Conservation (phyloP, 2,888 invertebrate genomes). For the Hanleya hanleyi region DNA sequence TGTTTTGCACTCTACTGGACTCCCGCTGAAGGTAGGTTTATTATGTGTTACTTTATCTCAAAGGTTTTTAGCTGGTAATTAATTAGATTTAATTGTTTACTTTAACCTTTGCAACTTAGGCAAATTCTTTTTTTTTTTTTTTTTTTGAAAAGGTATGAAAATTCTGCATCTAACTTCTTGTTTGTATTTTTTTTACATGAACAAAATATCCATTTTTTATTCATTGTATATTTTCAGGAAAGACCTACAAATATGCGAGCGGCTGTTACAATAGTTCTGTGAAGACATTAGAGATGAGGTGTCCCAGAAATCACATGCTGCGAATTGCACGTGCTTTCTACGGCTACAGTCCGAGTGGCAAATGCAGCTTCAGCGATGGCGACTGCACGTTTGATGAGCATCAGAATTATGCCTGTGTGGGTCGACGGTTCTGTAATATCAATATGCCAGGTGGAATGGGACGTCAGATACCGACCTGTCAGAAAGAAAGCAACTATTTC, state of each 20-base stretch:
- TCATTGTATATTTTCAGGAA: neutral
- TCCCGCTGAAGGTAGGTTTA: too few species aligned
- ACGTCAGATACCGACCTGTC: conserved; percentile 42
- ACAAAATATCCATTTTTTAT: neutral
- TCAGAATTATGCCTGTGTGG: conserved; percentile 61
- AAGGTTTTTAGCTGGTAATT: too few species aligned
- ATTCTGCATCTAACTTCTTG: neutral
- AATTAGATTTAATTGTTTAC: too few species aligned
- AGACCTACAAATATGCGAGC: conserved; percentile 29
- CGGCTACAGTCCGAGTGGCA: conserved; percentile 51
- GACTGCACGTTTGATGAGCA: conserved; percentile 60
- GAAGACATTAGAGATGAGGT: conserved; percentile 55
- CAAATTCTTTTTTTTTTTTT: too few species aligned
- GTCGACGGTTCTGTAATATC: conserved; percentile 55
- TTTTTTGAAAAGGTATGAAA: neutral
- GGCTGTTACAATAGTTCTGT: conserved; percentile 54
- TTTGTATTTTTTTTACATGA: neutral
- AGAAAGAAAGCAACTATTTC: conserved; percentile 58
- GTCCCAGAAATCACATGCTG: conserved; percentile 61
- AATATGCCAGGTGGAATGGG: conserved; percentile 58
- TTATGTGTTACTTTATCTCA: too few species aligned
- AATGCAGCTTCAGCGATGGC: conserved; percentile 50
- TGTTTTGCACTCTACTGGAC: too few species aligned
- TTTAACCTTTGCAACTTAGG: too few species aligned
- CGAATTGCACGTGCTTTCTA: conserved; percentile 63